These are phyloP conservation scores for Mesoclemmys tuberculata DNA, from an alignment of 2,113 vertebrate species.

Conservation along the genomic window DNA sequence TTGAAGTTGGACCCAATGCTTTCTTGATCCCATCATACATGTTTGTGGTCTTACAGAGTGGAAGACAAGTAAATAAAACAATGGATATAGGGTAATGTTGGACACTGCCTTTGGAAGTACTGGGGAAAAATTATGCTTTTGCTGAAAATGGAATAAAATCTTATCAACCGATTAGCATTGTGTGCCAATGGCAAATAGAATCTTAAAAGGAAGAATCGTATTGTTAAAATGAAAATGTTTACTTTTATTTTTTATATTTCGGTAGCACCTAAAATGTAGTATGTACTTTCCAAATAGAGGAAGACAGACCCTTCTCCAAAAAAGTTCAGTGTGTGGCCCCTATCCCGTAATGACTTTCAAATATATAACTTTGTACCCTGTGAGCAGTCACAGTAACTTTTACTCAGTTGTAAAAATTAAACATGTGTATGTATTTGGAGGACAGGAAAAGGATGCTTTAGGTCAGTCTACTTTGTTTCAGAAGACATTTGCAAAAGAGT, in stretches of 20 bases:
- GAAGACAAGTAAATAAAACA: conserved; percentile 34
- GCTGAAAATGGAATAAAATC: conserved; percentile 22
- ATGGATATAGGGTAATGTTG: not conserved
- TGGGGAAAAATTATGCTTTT: conserved; percentile 32
- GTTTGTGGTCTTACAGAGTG: not conserved
- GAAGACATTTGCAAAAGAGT: not conserved
- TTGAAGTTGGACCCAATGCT: too few species aligned
- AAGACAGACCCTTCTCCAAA: not conserved
- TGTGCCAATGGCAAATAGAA: not conserved
- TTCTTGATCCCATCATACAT: too few species aligned
- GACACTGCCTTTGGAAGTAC: not conserved
- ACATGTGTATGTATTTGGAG: not conserved
- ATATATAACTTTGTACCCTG: not conserved
- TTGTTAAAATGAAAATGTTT: not conserved
- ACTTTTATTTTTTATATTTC: not conserved
- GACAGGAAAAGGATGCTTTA: not conserved
- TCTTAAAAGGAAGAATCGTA: not conserved
- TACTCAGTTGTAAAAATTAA: not conserved
- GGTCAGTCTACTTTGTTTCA: not conserved
- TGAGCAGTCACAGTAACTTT: not conserved
- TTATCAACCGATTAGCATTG: not conserved
- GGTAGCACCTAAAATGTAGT: not conserved
- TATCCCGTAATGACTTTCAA: not conserved
- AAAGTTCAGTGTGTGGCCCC: not conserved
- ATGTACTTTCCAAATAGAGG: not conserved